Base-by-base conservation (phyloP, 2,797 vertebrate species). In the Oceanodroma leucorhoa region DNA sequence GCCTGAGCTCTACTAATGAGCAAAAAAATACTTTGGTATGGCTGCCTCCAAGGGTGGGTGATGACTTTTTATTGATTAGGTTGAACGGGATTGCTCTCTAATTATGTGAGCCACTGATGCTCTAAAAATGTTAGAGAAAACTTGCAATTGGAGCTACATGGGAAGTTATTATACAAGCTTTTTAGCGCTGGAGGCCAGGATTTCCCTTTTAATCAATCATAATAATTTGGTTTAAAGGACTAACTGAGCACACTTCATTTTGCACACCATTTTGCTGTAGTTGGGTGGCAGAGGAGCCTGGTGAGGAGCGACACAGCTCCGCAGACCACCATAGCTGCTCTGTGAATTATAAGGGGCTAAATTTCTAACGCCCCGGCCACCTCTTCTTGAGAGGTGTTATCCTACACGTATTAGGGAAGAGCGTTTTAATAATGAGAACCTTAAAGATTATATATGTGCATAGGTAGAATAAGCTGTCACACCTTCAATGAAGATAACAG, bases 31-130 rank as follows among this genome's bases (percentile, higher is more conserved):
- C 75, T 34, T 53, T 5, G 8, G 57, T 89, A 3, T 36, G 75
- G 53, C 71, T 83, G 80, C 66, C 92, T 87, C 80, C 95, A 41
- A 0, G 0, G 11, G 57, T 72, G 75, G 86, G 86, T 86, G 92
- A 94, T 32, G 87, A 90, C 95, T 95, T 94, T 78, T 93, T 96
- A 97, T 98, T 96, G 98, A 98, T 98, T 94, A 90, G 89, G 73
- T 96, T 93, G 95, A 97, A 89, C 11, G n/a, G 87, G 94, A 95
- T 94, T 90, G 92, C 94, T 97, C 96, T 97, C 89, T 97, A 95
- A 97, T 98, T 83, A 34, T 43, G 88, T 92, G 91, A 97, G 90
- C 69, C 83, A 89, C 84, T 38, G 76, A 94, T 89, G 95, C 86
- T 78, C 93, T 96, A 77, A 89, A 97, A 94, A 95, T 36, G 19